Evolutionary conservation across 2,113 vertebrate genomes (phyloP).

Genomic region (Lipophrys pholis): DNA sequence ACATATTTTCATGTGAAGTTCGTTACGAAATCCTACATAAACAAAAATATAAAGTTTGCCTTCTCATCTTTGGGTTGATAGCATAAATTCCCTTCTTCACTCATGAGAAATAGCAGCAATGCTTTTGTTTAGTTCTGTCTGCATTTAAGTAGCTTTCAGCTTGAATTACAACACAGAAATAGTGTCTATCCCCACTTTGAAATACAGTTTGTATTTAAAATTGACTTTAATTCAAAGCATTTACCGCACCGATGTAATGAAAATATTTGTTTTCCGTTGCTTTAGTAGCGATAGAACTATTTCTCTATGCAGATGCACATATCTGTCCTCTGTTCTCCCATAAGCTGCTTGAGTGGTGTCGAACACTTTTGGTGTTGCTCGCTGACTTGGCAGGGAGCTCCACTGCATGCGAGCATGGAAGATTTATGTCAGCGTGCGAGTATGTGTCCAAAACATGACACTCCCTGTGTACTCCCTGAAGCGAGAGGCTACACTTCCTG

Average conservation of each 20-base stretch:
- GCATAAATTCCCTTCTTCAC: no score
- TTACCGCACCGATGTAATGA: not conserved
- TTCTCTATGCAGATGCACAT: not conserved
- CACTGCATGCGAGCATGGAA: conserved; percentile 64
- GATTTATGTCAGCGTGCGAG: conserved; percentile 76
- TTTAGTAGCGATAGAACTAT: not conserved
- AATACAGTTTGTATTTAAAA: not conserved
- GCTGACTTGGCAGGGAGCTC: conserved; percentile 41
- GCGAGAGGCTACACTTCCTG: conserved; percentile 80
- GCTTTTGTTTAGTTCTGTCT: no score
- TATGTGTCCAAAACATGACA: conserved; percentile 77
- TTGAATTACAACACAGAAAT: not conserved
- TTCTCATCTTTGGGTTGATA: no score
- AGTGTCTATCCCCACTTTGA: no score
- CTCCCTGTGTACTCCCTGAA: conserved; percentile 77
- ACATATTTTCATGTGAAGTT: no score
- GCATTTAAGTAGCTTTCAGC: no score
- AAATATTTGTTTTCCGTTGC: not conserved
- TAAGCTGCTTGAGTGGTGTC: not conserved
- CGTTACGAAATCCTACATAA: no score
- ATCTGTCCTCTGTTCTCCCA: not conserved
- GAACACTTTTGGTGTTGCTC: conserved; percentile 23
- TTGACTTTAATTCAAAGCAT: conserved; percentile 1
- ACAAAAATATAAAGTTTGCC: no score
- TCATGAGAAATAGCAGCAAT: no score